phyloP scores from a whole-genome alignment of 2,113 vertebrate genomes.

The Sardina pilchardus region DNA sequence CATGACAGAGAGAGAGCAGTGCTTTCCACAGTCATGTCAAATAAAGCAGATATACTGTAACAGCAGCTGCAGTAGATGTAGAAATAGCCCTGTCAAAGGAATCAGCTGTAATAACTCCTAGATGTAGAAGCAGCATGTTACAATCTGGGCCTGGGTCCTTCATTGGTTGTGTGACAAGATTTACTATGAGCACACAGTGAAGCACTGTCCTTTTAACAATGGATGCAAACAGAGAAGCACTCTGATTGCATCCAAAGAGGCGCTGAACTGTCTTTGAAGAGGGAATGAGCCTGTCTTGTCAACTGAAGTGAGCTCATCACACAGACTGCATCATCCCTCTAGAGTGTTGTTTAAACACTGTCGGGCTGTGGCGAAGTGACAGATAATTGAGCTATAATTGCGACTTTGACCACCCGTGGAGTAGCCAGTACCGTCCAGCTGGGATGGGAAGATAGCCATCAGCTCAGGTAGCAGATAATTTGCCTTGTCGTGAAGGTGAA shows the following conservation, averaged over 20 bases:
- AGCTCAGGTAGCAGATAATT: constrained; percentile 16
- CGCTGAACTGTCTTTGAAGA: not conserved
- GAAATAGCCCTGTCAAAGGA: not conserved
- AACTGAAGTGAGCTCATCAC: not conserved
- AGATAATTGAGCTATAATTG: constrained; percentile 18
- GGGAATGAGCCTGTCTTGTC: not conserved
- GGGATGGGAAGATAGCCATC: not conserved
- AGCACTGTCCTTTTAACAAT: not conserved
- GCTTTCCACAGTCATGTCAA: not conserved
- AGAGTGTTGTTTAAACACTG: not conserved
- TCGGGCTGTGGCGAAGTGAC: not conserved
- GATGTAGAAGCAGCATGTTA: not conserved
- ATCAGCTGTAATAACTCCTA: not conserved
- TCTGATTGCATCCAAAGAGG: not conserved
- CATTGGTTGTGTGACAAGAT: not conserved
- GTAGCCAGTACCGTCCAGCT: not conserved
- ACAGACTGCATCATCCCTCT: not conserved
- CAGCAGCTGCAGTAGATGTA: not conserved
- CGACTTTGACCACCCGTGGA: not conserved
- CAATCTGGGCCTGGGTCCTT: not conserved
- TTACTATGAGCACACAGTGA: not conserved
- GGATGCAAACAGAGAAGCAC: not conserved
- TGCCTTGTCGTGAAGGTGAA: constrained; percentile 14
- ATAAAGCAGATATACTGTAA: not conserved
- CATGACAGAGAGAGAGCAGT: not conserved